These are phyloP conservation scores for Notoglanidium macrostoma DNA, from an alignment of 2,797 vertebrate species.

Conservation along the genomic window DNA sequence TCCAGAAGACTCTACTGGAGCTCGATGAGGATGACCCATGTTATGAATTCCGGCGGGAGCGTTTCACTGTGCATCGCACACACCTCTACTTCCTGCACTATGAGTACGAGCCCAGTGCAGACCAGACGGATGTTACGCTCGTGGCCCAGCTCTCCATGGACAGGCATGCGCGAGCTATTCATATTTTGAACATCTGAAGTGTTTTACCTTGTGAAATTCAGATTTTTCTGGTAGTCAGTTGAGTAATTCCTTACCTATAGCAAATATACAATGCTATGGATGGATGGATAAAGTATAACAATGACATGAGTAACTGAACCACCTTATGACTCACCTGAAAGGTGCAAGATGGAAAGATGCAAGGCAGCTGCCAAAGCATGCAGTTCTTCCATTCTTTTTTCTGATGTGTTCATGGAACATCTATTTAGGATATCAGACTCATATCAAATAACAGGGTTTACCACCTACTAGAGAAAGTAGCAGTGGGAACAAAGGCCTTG, in stretches of 20 bases:
- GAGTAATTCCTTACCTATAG: not conserved
- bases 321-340: not conserved
- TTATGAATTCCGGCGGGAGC: conserved; percentile 94
- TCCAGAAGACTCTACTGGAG: conserved; percentile 94
- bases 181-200: not conserved
- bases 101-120: conserved; percentile 82
- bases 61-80: conserved; percentile 94
- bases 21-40: conserved; percentile 96
- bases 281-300: not conserved
- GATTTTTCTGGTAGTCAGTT: not conserved
- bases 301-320: too few species aligned
- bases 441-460: not conserved
- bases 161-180: conserved; percentile 30
- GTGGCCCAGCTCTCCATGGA: conserved; percentile 95
- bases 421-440: not conserved
- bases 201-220: not conserved
- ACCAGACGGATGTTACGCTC: conserved; percentile 89
- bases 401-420: not conserved
- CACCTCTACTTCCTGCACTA: conserved; percentile 97
- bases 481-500: not conserved
- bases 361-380: not conserved
- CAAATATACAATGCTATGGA: not conserved
- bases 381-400: not conserved
- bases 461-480: not conserved
- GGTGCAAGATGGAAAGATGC: not conserved